phyloP scores from a whole-genome alignment of 2,113 vertebrate species.

The Perccottus glenii region DNA sequence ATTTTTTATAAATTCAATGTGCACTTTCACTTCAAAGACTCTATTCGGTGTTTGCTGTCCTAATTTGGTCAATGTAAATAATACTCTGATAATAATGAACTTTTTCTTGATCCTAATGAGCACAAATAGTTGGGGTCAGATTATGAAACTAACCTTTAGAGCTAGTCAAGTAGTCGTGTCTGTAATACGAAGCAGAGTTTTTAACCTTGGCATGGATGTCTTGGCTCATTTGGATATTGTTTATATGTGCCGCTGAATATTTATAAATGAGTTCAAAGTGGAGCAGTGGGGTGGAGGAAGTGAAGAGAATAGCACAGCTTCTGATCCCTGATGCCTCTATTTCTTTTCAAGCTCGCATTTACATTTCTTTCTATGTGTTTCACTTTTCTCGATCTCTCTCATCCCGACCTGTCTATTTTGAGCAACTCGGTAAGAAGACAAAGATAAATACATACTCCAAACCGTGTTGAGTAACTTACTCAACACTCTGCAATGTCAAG shows the following conservation, averaged over 20 bases:
- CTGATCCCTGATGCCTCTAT: conserved; percentile 70
- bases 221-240: conserved; percentile 73
- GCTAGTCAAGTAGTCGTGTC: conserved; percentile 58
- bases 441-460: conserved; percentile 46
- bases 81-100: conserved; percentile 62
- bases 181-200: conserved; percentile 65
- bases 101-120: conserved; percentile 74
- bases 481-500: conserved; percentile 26
- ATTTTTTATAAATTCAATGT: conserved; percentile 51
- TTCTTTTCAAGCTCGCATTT: conserved; percentile 72
- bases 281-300: conserved; percentile 72
- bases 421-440: conserved; percentile 51
- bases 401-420: conserved; percentile 71
- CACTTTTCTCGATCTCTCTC: conserved; percentile 53
- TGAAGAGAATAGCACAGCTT: conserved; percentile 69
- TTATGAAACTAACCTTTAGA: conserved; percentile 62
- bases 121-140: conserved; percentile 65
- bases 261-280: conserved; percentile 79
- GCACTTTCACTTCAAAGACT: conserved; percentile 67
- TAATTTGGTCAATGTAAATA: conserved; percentile 70
- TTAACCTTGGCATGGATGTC: conserved; percentile 76
- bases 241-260: conserved; percentile 74
- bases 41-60: conserved; percentile 25
- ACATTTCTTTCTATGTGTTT: conserved; percentile 69
- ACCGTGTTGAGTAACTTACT: conserved; percentile 44